Conservation (phyloP, 2,113 vertebrate species). For the Heteronetta atricapilla region DNA sequence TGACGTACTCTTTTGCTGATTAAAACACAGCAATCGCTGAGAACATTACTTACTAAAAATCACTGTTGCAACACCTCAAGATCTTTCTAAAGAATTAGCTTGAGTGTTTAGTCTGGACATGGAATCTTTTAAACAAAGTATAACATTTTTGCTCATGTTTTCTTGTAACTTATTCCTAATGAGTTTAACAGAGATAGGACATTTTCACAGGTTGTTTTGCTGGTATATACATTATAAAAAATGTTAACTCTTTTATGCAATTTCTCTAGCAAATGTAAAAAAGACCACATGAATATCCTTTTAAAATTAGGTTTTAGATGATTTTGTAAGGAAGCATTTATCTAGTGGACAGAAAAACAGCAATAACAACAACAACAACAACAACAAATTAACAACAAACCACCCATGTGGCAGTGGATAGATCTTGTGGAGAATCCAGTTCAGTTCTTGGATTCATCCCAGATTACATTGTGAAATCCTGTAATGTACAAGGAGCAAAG, state of each 20-base stretch:
- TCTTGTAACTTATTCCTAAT: not conserved
- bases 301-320: constrained; percentile 68
- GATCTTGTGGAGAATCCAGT: constrained; percentile 79
- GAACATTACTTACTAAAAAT: not conserved
- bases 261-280: not conserved
- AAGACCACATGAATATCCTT: not conserved
- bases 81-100: not conserved
- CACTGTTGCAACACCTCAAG: not conserved
- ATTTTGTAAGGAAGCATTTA: constrained; percentile 75
- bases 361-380: too few species aligned
- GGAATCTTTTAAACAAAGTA: not conserved
- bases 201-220: not conserved
- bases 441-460: constrained; percentile 78
- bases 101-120: not conserved
- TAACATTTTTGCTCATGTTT: not conserved
- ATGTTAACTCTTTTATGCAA: accelerated
- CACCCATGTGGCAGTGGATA: constrained; percentile 70
- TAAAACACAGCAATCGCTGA: not conserved
- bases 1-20: not conserved
- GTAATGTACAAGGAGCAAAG: constrained; percentile 77
- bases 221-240: not conserved
- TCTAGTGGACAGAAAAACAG: constrained; percentile 36
- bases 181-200: not conserved
- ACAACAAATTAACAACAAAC: too few species aligned
- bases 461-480: constrained; percentile 77